Base-by-base conservation (phyloP, 2,888 invertebrate genomes). In the Galerucella pusilla region DNA sequence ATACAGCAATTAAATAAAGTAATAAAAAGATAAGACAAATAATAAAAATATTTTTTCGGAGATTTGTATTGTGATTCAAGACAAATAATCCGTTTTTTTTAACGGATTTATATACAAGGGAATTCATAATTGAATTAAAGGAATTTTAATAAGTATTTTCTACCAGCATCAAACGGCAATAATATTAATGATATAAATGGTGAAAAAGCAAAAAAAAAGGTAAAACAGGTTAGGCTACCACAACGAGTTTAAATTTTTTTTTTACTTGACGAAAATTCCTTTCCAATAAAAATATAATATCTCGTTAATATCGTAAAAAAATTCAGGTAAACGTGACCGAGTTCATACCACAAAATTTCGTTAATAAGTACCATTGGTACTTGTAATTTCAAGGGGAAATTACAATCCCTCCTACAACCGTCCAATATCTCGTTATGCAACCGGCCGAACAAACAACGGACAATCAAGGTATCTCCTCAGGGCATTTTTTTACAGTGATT, bases 401-500 rank as follows among this genome's bases (percentile, higher is more conserved):
- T 61, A 61, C 35, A 61, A 14, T 61, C n/a, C n/a, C 35, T 42
- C 61, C 61, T 2, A 25, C 20, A n/a, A 42, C 35, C 16, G 42
- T 35, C 28, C 61, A 11, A 49, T 20, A 61, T 61, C 71, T 71
- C 71, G 71, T 71, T 71, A 71, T 71, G 71, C 71, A 71, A 71
- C 71, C 71, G 35, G 61, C 64, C 71, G 35, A 64, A 60, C 71
- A 63, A 71, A 71, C 70, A 70, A 52, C 71, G 54, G 71, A 71
- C 54, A 64, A 71, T 64, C 49, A 57, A 71, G 64, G 35, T 52
- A 25, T 35, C 35, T 64, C 71, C 54, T 28, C 25, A 16, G 64
- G 71, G 64, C 64, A 46, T 42, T 64, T 64, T 68, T 59, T 68
- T 45, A 42, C 59, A 35, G 68, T 68, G 68, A 61, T 70, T 70